These are phyloP conservation scores for Corythornis vintsioides DNA, from an alignment of 2,113 vertebrate species.

Conservation along the genomic window DNA sequence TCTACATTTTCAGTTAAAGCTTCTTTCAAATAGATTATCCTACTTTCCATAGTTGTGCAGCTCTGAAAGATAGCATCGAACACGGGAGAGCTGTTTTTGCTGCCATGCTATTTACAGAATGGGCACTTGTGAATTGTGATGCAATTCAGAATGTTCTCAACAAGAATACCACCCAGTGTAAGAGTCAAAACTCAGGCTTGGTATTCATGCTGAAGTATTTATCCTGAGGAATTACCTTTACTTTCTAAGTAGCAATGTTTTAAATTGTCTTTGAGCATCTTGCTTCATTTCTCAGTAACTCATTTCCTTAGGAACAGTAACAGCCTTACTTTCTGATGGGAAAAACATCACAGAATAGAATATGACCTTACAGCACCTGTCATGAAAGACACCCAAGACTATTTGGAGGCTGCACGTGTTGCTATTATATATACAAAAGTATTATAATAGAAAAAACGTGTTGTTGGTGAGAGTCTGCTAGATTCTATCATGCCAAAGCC, in stretches of 20 bases:
- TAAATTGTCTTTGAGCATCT: not conserved
- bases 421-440: not conserved
- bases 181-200: not conserved
- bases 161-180: not conserved
- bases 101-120: not conserved
- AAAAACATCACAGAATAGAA: not conserved
- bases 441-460: not conserved
- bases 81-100: not conserved
- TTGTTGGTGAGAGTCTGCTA: not conserved
- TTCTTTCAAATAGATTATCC: not conserved
- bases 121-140: not conserved
- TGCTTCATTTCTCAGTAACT: not conserved
- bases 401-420: not conserved
- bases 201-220: not conserved
- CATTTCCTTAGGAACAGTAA: not conserved
- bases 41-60: not conserved
- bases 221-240: not conserved
- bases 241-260: not conserved
- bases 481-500: not conserved
- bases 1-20: not conserved
- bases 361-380: not conserved
- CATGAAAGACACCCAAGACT: not conserved
- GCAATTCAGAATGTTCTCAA: not conserved
- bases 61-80: not conserved
- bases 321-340: not conserved